These are phyloP conservation scores for Coturnix japonica DNA, from an alignment of 2,113 vertebrate species.

Conservation along the genomic window DNA sequence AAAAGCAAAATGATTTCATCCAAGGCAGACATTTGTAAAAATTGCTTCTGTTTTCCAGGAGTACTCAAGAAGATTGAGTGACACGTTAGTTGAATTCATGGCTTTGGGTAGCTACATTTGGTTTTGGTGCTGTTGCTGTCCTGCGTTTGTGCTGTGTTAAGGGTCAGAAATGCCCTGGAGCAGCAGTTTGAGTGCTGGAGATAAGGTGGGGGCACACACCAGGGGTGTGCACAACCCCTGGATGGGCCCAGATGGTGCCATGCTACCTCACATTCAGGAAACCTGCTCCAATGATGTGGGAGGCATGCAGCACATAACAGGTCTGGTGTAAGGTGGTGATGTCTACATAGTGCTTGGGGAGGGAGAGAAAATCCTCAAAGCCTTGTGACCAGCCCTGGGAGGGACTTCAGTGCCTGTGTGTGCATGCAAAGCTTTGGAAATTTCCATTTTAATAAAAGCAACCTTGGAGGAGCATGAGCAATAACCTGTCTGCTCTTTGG, in stretches of 20 bases:
- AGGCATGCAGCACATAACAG: background rate
- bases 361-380: background rate
- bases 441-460: conserved; percentile 74
- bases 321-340: background rate
- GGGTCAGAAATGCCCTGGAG: background rate
- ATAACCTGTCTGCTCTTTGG: conserved; percentile 64
- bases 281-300: background rate
- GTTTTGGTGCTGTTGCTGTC: background rate
- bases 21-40: background rate
- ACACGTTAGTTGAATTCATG: background rate
- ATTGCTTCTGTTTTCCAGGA: background rate
- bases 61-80: background rate
- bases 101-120: background rate
- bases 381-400: background rate
- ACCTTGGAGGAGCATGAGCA: conserved; percentile 51
- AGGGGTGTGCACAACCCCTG: background rate
- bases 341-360: background rate
- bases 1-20: background rate
- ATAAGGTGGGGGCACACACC: background rate
- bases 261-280: background rate
- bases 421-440: conserved; percentile 43
- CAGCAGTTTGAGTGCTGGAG: background rate
- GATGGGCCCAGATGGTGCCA: background rate
- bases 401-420: background rate
- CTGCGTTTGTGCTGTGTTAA: background rate